Base-by-base conservation (phyloP, 2,888 invertebrate species). In the Atethmia centrago region DNA sequence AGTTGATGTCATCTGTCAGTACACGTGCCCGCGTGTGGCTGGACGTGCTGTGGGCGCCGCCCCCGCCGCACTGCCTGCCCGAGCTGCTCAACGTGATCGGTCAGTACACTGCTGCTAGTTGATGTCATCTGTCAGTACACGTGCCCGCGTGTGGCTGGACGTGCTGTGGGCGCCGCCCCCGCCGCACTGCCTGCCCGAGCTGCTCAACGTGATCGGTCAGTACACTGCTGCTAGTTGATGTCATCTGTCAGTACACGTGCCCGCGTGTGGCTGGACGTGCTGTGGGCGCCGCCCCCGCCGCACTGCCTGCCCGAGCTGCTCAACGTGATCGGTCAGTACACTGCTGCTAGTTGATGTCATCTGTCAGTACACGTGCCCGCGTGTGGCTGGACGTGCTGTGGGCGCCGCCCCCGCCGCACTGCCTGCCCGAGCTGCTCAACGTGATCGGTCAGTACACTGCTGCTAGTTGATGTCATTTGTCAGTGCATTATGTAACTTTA, bases 1-100 rank as follows among this genome's bases (percentile, higher is more conserved):
- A 36, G 25, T 25, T 16, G 25, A n/a, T 10, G 25, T 25, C 8
- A 58, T 1, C 31, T 36, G 21, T 53, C 36, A 58, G 12, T n/a
- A n/a, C n/a, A n/a, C 97, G 83, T 98, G 98, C 88, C 98, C 98
- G 42, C 97, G 98, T 99, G 75, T 99, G 99, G 99, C 97, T 99
- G 19, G 98, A 99, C 92, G 98, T 99, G 63, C 96, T 99, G 81
- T 98, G 98, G 97, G 97, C 98, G 85, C 96, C 97, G 42, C 97
- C 97, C 78, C 97, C 97, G 2, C 91, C 97, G 3, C 91, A 92
- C 83, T 94, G 97, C 63, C 47, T 64, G 63, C 63, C 63, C 63
- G 63, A 64, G 47, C 63, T 64, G 79, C 94, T 98, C 75, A 94
- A 95, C 62, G 97, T 97, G 16, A 74, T 73, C 25, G 68, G 67